These are phyloP conservation scores for Megastigmus dorsalis DNA, from an alignment of 2,888 invertebrate genomes.

Conservation along the genomic window DNA sequence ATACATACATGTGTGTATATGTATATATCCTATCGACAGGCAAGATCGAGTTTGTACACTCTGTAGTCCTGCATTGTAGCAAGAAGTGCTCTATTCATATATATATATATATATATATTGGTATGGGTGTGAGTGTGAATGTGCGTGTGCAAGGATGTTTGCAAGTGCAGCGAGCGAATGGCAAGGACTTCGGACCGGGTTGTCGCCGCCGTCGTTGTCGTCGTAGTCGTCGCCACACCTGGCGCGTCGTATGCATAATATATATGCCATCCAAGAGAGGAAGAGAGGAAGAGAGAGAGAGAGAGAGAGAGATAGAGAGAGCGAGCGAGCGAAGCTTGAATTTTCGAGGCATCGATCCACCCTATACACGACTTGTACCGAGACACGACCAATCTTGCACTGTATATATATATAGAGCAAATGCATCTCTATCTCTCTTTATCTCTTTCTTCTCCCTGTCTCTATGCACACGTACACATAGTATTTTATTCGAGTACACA, in stretches of 20 bases:
- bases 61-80: slow-evolving; percentile 1
- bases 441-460: neutral
- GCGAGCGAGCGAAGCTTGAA: neutral
- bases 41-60: slow-evolving; percentile 14
- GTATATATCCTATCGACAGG: neutral
- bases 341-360: slow-evolving; percentile 24
- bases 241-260: slow-evolving; percentile 31
- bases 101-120: neutral
- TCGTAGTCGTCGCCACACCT: slow-evolving; percentile 24
- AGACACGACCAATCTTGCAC: neutral
- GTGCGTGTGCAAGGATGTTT: neutral
- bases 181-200: slow-evolving; percentile 1
- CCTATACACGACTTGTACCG: neutral
- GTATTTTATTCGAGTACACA: slow-evolving; percentile 1
- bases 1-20: neutral
- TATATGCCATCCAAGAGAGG: neutral
- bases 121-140: neutral
- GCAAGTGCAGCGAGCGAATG: neutral
- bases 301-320: slow-evolving; percentile 1
- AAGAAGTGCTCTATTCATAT: neutral
- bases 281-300: slow-evolving; percentile 4
- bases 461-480: neutral
- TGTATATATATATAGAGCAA: neutral
- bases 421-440: neutral
- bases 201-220: too few species aligned